phyloP scores from a whole-genome alignment of 2,797 vertebrate species.

The Coendou prehensilis region DNA sequence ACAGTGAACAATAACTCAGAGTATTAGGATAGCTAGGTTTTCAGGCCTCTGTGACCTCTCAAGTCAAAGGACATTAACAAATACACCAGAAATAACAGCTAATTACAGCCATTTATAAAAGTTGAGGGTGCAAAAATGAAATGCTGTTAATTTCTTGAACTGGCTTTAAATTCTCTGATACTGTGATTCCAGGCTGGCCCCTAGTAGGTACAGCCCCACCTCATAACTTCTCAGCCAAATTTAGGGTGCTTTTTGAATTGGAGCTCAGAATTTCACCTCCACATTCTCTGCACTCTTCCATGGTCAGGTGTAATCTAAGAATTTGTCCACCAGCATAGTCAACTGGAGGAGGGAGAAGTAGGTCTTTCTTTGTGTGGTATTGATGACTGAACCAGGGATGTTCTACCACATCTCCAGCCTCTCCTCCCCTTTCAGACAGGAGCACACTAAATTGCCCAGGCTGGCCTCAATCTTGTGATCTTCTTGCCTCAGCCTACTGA shows the following conservation, averaged over 20 bases:
- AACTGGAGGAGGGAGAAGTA: not conserved
- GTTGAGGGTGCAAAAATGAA: not conserved
- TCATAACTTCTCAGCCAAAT: not conserved
- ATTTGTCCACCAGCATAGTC: not conserved
- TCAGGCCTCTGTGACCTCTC: not conserved
- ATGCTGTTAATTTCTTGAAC: not conserved
- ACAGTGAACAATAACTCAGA: not conserved
- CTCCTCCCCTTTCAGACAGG: not conserved
- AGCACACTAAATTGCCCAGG: not conserved
- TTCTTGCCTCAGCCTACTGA: not conserved
- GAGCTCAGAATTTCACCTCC: not conserved
- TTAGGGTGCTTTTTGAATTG: not conserved
- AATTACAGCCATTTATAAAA: not conserved
- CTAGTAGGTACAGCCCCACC: too few species aligned
- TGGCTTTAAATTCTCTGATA: not conserved
- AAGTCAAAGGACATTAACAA: constrained; percentile 39
- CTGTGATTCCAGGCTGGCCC: not conserved
- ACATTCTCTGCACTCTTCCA: not conserved
- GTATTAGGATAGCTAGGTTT: not conserved
- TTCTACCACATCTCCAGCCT: not conserved
- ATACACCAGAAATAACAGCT: not conserved
- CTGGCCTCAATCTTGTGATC: not conserved
- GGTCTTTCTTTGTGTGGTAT: not conserved
- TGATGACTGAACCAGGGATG: not conserved
- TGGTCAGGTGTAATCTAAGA: not conserved